phyloP scores from a whole-genome alignment of 2,797 vertebrate genomes.

The Pseudomugil gertrudae region DNA sequence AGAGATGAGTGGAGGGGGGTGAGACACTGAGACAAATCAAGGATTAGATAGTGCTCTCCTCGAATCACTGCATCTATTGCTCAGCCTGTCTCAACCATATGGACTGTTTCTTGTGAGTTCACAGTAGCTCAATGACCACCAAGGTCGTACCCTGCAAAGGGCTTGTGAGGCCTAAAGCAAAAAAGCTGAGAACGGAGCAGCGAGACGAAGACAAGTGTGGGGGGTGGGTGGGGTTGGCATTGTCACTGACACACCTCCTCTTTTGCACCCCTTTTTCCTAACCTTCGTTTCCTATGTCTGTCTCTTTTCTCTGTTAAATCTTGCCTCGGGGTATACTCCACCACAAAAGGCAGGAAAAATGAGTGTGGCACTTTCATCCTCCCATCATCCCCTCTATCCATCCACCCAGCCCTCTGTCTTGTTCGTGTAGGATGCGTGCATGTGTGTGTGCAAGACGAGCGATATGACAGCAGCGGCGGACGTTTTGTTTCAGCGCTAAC shows the following conservation, averaged over 20 bases:
- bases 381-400: constrained; percentile 60
- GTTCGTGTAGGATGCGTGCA: constrained; percentile 48
- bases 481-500: constrained; percentile 76
- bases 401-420: constrained; percentile 52
- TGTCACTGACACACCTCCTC: constrained; percentile 60
- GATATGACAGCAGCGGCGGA: constrained; percentile 66
- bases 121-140: constrained; percentile 62
- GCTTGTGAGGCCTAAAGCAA: constrained; percentile 64
- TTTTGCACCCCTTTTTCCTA: constrained; percentile 21
- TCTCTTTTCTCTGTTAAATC: constrained; percentile 68
- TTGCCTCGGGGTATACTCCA: constrained; percentile 68
- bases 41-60: constrained; percentile 54
- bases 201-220: constrained; percentile 25
- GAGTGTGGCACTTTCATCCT: constrained; percentile 70
- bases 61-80: constrained; percentile 41
- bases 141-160: constrained; percentile 71
- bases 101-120: constrained; percentile 51
- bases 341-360: constrained; percentile 64
- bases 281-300: constrained; percentile 58
- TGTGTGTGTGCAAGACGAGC: constrained; percentile 25
- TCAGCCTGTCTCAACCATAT: constrained; percentile 63
- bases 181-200: constrained; percentile 32
- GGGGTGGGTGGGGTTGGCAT: constrained; percentile 61
- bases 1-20: constrained; percentile 24
- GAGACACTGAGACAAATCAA: constrained; percentile 48